phyloP scores from a whole-genome alignment of 2,797 vertebrate species.

The Acanthopagrus latus region DNA sequence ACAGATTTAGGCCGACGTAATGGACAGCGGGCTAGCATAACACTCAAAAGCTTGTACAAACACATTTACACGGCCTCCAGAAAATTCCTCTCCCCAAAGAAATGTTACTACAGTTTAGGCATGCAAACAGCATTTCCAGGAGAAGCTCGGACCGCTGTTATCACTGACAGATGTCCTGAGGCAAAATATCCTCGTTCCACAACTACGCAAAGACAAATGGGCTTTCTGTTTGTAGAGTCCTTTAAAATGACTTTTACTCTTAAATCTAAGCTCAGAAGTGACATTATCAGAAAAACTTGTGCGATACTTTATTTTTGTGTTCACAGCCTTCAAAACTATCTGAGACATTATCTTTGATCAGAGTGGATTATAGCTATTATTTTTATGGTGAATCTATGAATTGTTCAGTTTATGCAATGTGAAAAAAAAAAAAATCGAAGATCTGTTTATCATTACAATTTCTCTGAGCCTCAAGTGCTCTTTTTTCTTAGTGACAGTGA shows the following conservation, averaged over 20 bases:
- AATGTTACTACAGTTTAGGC: not conserved
- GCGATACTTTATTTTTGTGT: not conserved
- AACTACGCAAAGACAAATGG: not conserved
- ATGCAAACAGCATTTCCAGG: slow-evolving; percentile 3
- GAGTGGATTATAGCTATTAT: not conserved
- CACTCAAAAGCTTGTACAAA: slow-evolving; percentile 67
- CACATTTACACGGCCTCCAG: slow-evolving; percentile 53
- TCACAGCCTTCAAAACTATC: not conserved
- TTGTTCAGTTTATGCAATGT: too few species aligned
- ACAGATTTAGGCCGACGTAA: slow-evolving; percentile 70
- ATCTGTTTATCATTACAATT: too few species aligned
- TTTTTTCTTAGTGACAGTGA: too few species aligned
- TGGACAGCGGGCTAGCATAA: slow-evolving; percentile 64
- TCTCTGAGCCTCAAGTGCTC: too few species aligned
- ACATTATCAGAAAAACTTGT: not conserved
- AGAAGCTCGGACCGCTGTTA: not conserved
- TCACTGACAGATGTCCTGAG: not conserved
- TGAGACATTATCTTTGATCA: not conserved
- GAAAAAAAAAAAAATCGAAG: too few species aligned
- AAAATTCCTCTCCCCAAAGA: slow-evolving; percentile 42
- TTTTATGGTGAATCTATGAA: too few species aligned
- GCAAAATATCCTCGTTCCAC: not conserved
- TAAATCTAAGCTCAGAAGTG: not conserved
- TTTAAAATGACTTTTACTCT: not conserved
- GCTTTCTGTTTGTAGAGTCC: not conserved